Base-by-base conservation (phyloP, 2,113 vertebrate genomes). In the Chloroceryle aenea region DNA sequence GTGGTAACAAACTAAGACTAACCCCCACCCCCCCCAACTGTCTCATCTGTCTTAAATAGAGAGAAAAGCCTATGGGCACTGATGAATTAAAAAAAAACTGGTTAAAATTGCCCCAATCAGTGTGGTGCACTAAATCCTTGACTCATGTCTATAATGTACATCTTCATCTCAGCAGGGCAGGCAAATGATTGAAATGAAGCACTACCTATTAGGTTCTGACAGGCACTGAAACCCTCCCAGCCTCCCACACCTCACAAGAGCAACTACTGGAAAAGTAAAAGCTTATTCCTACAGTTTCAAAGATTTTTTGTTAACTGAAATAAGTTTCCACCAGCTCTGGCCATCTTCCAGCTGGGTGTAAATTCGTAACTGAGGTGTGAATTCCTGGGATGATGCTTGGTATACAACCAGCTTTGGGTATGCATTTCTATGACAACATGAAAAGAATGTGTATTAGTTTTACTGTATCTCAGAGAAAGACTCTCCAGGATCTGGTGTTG, bases 301-400 rank as follows among this genome's bases (percentile, higher is more conserved):
- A 71, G 18, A 2, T 74, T 58, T 67, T 40, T 62, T 34, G 23
- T 34, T 90, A 53, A 34, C n/a, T 75, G 66, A 75, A 94, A 48
- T 16, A 77, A 45, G 23, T 47, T 64, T 52, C n/a, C n/a, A 40
- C 71, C 52, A 82, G 18, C 14, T 90, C 30, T 67, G 27, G 47
- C 30, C 36, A 36, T 79, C 34, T 79, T 94, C 72, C 47, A 45
- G 47, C 62, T 1, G 0, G 22, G 12, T 62, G 23, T 72, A 27
- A 80, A 68, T 67, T 82, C 2, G 0, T 26, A 82, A 30, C 27
- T 48, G 61, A 78, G 34, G 18, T 69, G 15, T 66, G 52, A 82
- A 53, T 59, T 85, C 42, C 38, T 58, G 38, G 10, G 58, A 43
- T 19, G 42, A 52, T 30, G 21, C 8, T 48, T 0, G 0, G 5